These are phyloP conservation scores for Harpalus rubripes DNA, from an alignment of 2,888 invertebrate species.

Conservation along the genomic window DNA sequence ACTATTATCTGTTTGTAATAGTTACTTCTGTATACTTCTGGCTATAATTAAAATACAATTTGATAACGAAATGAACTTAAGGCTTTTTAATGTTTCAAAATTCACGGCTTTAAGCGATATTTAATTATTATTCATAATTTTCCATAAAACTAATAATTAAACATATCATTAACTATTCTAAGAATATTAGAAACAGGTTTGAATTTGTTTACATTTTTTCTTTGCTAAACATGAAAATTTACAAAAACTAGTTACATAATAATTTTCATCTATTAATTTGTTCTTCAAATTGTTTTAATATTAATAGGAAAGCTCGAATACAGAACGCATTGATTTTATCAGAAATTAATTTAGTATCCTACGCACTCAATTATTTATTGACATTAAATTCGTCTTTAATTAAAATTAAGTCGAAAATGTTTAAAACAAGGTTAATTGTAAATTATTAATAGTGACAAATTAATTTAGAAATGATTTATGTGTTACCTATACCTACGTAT, in stretches of 20 bases:
- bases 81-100: not conserved
- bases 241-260: too few relatives aligned
- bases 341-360: not conserved
- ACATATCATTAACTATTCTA: not conserved
- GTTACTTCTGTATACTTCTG: too few relatives aligned
- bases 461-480: not conserved
- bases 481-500: not conserved
- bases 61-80: not conserved
- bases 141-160: not conserved
- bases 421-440: conserved; percentile 7
- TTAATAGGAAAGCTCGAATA: not conserved
- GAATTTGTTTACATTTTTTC: not conserved
- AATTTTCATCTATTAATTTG: too few relatives aligned
- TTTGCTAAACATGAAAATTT: not conserved
- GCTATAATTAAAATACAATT: too few relatives aligned
- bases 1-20: too few relatives aligned
- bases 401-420: not conserved
- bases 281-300: too few relatives aligned
- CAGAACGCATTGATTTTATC: conserved; percentile 7
- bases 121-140: not conserved
- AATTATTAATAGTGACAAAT: not conserved
- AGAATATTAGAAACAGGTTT: not conserved
- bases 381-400: conserved; percentile 5
- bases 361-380: conserved; percentile 9
- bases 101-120: not conserved